A percentile compares a stretch with the other conserved stretches of the same genome.
phyloP scores from a whole-genome alignment of 2,113 vertebrate genomes.

The Oenanthe oenanthe region DNA sequence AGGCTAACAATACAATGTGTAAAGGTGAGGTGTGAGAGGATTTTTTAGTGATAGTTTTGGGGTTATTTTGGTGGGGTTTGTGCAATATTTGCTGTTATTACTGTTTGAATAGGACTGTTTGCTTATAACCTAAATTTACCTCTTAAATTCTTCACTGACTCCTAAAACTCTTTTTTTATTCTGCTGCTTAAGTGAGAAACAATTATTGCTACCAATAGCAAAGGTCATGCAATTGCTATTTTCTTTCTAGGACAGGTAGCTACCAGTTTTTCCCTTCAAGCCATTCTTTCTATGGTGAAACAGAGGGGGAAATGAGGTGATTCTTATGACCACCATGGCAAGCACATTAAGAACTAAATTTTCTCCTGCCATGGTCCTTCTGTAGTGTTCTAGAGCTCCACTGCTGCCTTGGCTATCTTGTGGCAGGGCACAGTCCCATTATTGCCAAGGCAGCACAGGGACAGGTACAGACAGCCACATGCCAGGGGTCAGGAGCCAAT shows the following conservation, averaged over 20 bases:
- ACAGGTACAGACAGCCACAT: fast-evolving
- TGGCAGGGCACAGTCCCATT: fast-evolving
- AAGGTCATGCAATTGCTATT: not conserved
- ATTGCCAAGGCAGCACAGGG: fast-evolving
- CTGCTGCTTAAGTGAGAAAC: not conserved
- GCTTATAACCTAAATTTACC: not conserved
- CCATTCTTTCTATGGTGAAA: not conserved
- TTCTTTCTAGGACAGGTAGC: not conserved
- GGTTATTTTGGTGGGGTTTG: not conserved
- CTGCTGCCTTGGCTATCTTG: not conserved
- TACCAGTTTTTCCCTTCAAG: not conserved
- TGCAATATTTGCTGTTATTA: not conserved
- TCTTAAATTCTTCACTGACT: not conserved
- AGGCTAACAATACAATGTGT: not conserved
- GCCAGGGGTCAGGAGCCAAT: not conserved
- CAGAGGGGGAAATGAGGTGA: fast-evolving
- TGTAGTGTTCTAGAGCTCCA: not conserved
- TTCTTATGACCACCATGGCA: not conserved
- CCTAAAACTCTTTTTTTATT: not conserved
- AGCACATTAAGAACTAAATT: not conserved
- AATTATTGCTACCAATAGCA: not conserved
- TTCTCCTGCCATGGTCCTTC: not conserved
- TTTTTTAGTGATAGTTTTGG: not conserved
- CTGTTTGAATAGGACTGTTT: not conserved
- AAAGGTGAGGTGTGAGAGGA: not conserved